Evolutionary conservation across 2,113 vertebrate genomes (phyloP), one percentile per base, ranked within the genome.

Genomic region (Daubentonia madagascariensis): DNA sequence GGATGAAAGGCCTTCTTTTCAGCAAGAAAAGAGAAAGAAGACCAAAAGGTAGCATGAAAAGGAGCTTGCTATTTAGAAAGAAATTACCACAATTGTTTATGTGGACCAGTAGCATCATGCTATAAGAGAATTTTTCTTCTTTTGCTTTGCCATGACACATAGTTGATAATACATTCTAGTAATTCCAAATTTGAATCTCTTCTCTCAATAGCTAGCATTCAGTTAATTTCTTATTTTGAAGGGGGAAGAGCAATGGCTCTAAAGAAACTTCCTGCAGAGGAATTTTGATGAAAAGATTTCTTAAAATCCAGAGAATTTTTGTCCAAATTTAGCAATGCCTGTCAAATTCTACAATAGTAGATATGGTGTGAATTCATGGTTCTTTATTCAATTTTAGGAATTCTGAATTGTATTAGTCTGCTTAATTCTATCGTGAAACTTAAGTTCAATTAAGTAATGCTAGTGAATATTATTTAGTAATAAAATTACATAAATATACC

Each of bases 161-260:
- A 85, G 8, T 20, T 70, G n/a, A 35, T 89, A 65, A 68, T 75
- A 25, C 8, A 52, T 37, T 91, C n/a, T 92, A 76, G 6, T 92
- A 96, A 96, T 72, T 88, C n/a, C 37, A 81, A 88, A 65, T 95
- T 87, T 88, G 68, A 79, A 35, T 79, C 70, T 91, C 45, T 94
- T 28, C 30, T 83, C 20, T 65, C 40, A 72, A 10, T 79, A 89
- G n/a, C 8, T 57, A 83, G 61, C 11, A 40, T 30, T 79, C 10
- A 45, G 22, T 86, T 73, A 22, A 80, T 70, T 85, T 94, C 40
- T 90, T 87, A 37, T 73, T 57, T 93, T 85, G 28, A 89, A 83
- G 6, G 1, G 23, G 7, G 32, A 72, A 79, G 30, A 86, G 10
- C 8, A 72, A 65, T 72, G 48, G 3, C 17, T 95, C 5, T 35